Evolutionary conservation across 2,113 vertebrate species (phyloP), one percentile per base, ranked within the genome.

Genomic region (Mirounga angustirostris): DNA sequence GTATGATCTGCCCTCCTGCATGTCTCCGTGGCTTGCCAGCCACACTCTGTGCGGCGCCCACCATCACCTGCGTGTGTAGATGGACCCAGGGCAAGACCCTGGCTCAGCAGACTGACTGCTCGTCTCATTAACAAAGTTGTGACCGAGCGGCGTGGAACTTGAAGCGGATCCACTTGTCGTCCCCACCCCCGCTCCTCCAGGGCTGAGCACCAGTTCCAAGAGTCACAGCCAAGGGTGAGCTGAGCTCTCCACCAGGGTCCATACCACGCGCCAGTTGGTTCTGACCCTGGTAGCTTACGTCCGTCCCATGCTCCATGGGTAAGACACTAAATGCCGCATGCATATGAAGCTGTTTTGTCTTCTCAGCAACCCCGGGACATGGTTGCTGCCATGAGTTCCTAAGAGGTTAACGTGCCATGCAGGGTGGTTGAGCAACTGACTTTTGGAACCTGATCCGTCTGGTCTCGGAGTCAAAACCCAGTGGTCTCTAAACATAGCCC

Each of bases 281-380:
- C 54, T 7, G n/a, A 21, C 5, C 1, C 19, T 0, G 1, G 5
- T 3, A 2, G 14, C n/a, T 3, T 1, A 2, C 2, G 0, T 2
- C 4, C 9, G 40, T 4, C 2, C 73, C 2, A 6, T 0, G 9
- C 4, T 43, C 19, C 50, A 0, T 4, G 36, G 4, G 21, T 43
- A 13, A 7, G 74, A 33, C 0, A 0, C 15, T 3, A 26, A 1
- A 24, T 0, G 0, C 91, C 11, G 4, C 4, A 7, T 6, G 0
- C 2, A 0, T 6, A 0, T 13, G 1, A 28, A 28, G 36, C 5
- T 7, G 5, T 26, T 16, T 43, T 1, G 0, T 58, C 54, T 36
- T 30, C 78, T 63, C 28, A 2, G 26, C 11, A 30, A 0, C 22
- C 28, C 40, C 1, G 9, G 63, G 43, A 4, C 8, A 30, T 1